Conservation (phyloP, 2,888 invertebrate genomes). For the Apoda limacodes region DNA sequence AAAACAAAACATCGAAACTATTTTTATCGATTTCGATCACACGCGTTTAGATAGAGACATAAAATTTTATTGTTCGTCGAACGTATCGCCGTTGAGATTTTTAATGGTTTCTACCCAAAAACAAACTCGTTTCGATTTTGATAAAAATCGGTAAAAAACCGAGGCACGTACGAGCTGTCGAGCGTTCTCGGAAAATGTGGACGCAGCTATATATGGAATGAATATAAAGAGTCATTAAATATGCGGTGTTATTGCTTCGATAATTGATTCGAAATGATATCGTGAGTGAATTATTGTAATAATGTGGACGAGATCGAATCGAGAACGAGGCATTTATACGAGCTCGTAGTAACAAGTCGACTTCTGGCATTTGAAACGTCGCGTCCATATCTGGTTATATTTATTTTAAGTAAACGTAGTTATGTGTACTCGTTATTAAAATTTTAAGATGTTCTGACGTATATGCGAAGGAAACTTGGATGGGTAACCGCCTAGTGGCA, state of each 20-base stretch:
- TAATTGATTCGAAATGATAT: conserved; percentile 26
- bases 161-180: conserved; percentile 27
- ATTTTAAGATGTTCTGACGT: too few species aligned
- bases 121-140: conserved; percentile 33
- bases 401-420: too few species aligned
- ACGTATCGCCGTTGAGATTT: conserved; percentile 26
- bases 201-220: conserved; percentile 19
- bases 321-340: too few species aligned
- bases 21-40: conserved; percentile 30
- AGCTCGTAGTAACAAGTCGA: too few species aligned
- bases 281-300: background rate
- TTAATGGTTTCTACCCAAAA: conserved; percentile 28
- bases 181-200: conserved; percentile 26
- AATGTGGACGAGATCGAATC: background rate
- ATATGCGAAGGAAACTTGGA: too few species aligned
- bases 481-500: too few species aligned
- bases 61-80: conserved; percentile 45
- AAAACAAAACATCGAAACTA: too few species aligned
- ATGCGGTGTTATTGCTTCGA: conserved; percentile 26
- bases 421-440: too few species aligned
- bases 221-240: conserved; percentile 32
- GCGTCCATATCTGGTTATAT: too few species aligned
- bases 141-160: conserved; percentile 36
- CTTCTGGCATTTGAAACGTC: too few species aligned
- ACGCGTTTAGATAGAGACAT: conserved; percentile 35